Evolutionary conservation across 2,113 vertebrate species (phyloP).

Genomic region (Nycticryphes semicollaris): DNA sequence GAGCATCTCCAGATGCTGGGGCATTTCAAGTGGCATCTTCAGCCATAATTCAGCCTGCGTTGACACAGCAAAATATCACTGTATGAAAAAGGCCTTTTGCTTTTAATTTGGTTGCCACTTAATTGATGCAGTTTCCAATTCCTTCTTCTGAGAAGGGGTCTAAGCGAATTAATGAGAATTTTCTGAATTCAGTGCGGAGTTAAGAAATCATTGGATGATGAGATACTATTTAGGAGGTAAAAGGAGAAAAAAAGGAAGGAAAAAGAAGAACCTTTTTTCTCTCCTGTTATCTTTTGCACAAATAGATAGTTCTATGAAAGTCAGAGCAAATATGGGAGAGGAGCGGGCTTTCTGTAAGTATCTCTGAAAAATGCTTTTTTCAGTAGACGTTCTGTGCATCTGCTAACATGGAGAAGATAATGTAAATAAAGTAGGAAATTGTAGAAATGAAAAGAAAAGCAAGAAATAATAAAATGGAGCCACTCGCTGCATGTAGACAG

Average conservation of each 20-base stretch:
- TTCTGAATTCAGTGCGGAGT: background rate
- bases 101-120: background rate
- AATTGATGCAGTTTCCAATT: background rate
- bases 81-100: background rate
- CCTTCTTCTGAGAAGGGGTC: background rate
- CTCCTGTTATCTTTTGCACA: background rate
- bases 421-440: background rate
- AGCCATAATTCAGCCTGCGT: background rate
- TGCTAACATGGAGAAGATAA: background rate
- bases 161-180: background rate
- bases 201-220: background rate
- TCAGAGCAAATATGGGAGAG: background rate
- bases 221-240: background rate
- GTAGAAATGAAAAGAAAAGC: background rate
- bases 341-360: background rate
- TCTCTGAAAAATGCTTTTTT: background rate
- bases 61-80: rapidly evolving
- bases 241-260: background rate
- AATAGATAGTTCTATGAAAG: background rate
- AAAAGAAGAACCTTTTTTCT: background rate
- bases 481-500: background rate
- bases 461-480: background rate
- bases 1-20: rapidly evolving
- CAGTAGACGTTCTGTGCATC: background rate
- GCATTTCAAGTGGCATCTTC: background rate